Evolutionary conservation across 2,888 invertebrate species (phyloP), one percentile per base, ranked within the genome.

Genomic region (Drosophila emarginata): DNA sequence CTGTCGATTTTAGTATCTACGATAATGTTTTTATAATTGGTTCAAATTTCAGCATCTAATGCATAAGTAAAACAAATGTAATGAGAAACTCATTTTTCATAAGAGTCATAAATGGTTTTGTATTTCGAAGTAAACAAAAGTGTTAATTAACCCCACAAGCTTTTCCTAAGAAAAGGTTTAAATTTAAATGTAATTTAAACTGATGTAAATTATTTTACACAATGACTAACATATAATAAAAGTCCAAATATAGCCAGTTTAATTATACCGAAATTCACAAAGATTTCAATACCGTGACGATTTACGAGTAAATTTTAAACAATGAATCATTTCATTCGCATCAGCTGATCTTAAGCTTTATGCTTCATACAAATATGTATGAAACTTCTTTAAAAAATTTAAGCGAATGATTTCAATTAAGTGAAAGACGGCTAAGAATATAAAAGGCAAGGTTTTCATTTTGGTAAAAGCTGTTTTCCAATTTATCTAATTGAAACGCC

Each of bases 401-500:
- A 62, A 58, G 73, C 66, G 39, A 32, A 32, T 52, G 64, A 18
- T 64, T 68, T 63, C 69, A 45, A 63, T 63, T 64, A 62, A 58
- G 59, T 62, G 50, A 28, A 75, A 59, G 56, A 56, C 14, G 45
- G 14, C 57, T 39, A 15, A 39, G 21, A 15, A n/a, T 12, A 6
- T 12, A 40, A 40, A 21, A 52, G 50, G 54, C 32, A 57, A 45
- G 56, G 54, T 82, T 80, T 82, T 80, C 71, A 81, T 79, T 87
- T 76, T n/a, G 64, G 52, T 77, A 56, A 87, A 75, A 81, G 84
- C 79, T 60, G 67, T 60, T 68, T 70, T 61, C 76, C 88, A 77
- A 85, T 82, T 77, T 82, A 71, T 78, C 78, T 82, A 85, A 85
- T 85, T 83, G 83, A 71, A 80, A 66, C 58, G 67, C 60, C 70